Evolutionary conservation across 2,888 invertebrate genomes (phyloP).

Genomic region (Chymomyza caudatula): DNA sequence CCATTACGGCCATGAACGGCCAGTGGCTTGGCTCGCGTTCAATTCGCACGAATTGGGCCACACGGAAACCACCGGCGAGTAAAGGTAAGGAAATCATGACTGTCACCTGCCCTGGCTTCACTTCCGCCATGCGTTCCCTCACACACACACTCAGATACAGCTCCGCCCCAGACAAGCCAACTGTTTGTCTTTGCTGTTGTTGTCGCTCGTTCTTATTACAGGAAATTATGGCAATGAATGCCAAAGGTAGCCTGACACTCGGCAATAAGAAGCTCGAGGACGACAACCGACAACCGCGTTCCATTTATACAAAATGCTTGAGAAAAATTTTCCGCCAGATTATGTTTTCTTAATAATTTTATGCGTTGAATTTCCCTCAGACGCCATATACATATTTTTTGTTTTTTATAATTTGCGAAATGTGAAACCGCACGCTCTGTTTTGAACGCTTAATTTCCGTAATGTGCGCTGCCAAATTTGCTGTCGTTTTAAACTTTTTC

Average conservation of each 20-base stretch:
- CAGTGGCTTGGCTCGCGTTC: constrained; percentile 99
- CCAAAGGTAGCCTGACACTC: constrained; percentile 57
- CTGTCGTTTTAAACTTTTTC: constrained; percentile 58
- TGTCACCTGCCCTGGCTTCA: constrained; percentile 51
- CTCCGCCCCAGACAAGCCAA: background rate
- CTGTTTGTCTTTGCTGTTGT: constrained; percentile 22
- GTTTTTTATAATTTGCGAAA: constrained; percentile 14
- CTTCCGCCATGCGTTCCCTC: constrained; percentile 43
- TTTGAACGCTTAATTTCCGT: constrained; percentile 59
- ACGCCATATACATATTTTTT: background rate
- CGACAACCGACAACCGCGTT: constrained; percentile 13
- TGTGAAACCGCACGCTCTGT: constrained; percentile 48
- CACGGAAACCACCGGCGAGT: constrained; percentile 96
- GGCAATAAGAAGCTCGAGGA: constrained; percentile 8
- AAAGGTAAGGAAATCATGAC: constrained; percentile 84
- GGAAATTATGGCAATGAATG: constrained; percentile 72
- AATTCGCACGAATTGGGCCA: constrained; percentile 99
- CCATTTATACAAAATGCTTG: constrained; percentile 50
- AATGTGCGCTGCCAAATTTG: constrained; percentile 43
- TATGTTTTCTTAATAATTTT: constrained; percentile 63
- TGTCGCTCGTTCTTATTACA: constrained; percentile 61
- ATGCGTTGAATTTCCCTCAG: constrained; percentile 9
- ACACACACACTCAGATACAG: background rate
- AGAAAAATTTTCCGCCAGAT: constrained; percentile 60
- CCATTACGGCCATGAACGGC: constrained; percentile 99